A percentile compares a stretch with the other conserved stretches of the same genome.
Evolutionary conservation across 2,888 invertebrate species (phyloP).

Genomic region (Nomada goodeniana): DNA sequence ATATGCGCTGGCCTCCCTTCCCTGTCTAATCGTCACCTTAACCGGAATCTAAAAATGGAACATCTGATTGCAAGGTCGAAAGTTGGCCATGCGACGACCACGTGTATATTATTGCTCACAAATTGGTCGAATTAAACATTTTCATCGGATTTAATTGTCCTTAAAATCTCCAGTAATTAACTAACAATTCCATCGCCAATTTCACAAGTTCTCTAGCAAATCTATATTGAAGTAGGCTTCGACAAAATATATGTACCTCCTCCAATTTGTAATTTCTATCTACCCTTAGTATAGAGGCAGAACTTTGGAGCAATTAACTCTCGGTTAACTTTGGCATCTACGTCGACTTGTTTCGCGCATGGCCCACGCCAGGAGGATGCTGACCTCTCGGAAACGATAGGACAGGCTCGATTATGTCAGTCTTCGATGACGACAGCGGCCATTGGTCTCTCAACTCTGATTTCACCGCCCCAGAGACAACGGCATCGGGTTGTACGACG

Average conservation of each 20-base stretch:
- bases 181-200: neutral
- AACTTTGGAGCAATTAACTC: constrained; percentile 5
- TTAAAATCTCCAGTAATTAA: too few species aligned
- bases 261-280: neutral
- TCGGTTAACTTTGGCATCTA: neutral
- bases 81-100: constrained; percentile 34
- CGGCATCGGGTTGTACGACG: constrained; percentile 7
- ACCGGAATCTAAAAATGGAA: constrained; percentile 65
- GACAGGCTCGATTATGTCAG: constrained; percentile 60
- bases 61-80: constrained; percentile 19
- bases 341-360: constrained; percentile 32
- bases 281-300: neutral
- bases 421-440: constrained; percentile 47
- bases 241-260: neutral
- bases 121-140: neutral
- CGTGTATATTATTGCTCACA: constrained; percentile 30
- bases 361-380: constrained; percentile 31
- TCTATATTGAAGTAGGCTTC: neutral
- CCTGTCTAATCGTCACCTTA: constrained; percentile 61
- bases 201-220: neutral
- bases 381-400: constrained; percentile 57
- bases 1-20: constrained; percentile 46
- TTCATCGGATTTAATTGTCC: too few species aligned
- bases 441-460: constrained; percentile 50
- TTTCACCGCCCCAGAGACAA: constrained; percentile 36